These are phyloP conservation scores for Gasterosteus nipponicus DNA, from an alignment of 2,113 vertebrate genomes.

Conservation along the genomic window DNA sequence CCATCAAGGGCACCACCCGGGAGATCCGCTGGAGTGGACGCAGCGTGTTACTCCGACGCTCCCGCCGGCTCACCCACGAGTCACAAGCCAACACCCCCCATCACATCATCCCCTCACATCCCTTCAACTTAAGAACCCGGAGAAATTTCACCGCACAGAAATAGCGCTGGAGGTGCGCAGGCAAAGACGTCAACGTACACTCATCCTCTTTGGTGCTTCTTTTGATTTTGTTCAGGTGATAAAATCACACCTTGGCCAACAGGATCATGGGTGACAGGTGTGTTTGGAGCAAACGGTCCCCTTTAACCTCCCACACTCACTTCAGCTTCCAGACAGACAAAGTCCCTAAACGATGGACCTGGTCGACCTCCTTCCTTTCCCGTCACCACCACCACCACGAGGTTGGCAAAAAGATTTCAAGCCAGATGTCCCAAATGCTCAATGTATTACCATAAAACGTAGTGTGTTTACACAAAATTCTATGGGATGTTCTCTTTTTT, in stretches of 20 bases:
- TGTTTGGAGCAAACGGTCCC: constrained; percentile 15
- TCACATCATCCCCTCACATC: not conserved
- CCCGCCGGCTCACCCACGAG: not conserved
- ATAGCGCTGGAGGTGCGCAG: not conserved
- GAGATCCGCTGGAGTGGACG: constrained; percentile 18
- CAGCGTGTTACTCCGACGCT: constrained; percentile 17
- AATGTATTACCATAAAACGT: not conserved
- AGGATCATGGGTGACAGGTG: constrained; percentile 7
- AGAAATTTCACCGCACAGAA: not conserved
- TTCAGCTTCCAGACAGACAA: not conserved
- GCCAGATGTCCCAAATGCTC: not conserved
- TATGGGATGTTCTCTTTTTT: not conserved
- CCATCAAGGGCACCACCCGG: constrained; percentile 48
- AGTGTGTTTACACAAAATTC: not conserved
- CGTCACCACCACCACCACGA: not conserved
- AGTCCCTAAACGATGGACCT: not conserved
- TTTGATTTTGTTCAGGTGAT: constrained; percentile 29
- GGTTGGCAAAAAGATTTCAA: not conserved
- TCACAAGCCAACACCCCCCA: constrained; percentile 4
- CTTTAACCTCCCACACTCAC: constrained; percentile 21
- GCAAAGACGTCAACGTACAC: not conserved
- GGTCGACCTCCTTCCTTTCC: not conserved
- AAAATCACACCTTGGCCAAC: constrained; percentile 4
- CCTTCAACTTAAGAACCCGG: not conserved
- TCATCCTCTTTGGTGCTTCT: constrained; percentile 20